Conservation (phyloP, 2,113 vertebrate genomes). For the Chionis minor region DNA sequence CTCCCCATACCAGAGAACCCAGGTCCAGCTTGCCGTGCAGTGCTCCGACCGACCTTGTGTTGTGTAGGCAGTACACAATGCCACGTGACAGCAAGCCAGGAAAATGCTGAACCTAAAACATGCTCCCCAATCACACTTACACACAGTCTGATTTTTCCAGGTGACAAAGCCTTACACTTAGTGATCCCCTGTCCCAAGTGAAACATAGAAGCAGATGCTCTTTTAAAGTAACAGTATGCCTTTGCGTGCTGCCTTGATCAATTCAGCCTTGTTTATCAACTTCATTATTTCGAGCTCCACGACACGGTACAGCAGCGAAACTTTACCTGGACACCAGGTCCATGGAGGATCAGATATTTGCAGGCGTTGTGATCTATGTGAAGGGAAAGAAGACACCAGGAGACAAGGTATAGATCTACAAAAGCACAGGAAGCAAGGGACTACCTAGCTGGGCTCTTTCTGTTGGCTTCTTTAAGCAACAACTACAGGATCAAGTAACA, state of each 20-base stretch:
- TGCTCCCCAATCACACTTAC: not conserved
- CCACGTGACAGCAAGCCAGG: not conserved
- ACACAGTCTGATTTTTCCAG: not conserved
- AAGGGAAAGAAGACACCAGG: constrained; percentile 39
- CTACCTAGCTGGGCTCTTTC: not conserved
- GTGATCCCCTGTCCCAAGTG: not conserved
- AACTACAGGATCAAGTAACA: not conserved
- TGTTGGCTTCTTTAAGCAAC: not conserved
- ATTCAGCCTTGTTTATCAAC: not conserved
- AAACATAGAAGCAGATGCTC: not conserved
- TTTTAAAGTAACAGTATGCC: not conserved
- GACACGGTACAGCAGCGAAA: not conserved
- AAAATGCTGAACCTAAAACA: not conserved
- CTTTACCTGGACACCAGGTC: constrained; percentile 24
- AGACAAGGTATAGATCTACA: not conserved
- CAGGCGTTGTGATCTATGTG: not conserved
- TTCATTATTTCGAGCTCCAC: not conserved
- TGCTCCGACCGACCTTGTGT: fast-evolving
- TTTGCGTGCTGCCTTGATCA: not conserved
- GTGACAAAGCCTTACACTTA: not conserved
- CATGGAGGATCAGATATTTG: not conserved
- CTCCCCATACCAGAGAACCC: not conserved
- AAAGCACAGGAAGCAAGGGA: not conserved
- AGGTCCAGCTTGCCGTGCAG: not conserved
- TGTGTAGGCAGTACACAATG: not conserved